These are phyloP conservation scores for Atlantisia rogersi DNA, from an alignment of 2,113 vertebrate species.

Conservation along the genomic window DNA sequence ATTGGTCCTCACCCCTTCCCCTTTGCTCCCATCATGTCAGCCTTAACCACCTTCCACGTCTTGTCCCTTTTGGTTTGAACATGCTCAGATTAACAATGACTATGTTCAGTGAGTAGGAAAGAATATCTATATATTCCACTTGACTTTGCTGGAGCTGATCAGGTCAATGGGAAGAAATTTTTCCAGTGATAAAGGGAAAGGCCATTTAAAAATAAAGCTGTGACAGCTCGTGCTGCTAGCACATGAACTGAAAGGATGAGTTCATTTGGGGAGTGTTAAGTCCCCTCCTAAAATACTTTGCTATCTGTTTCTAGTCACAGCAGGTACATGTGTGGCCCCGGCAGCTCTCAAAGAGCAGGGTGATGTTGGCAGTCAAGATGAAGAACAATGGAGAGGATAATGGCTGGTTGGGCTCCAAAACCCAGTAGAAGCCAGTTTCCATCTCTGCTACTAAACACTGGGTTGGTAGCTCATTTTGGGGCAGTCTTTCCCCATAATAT, in stretches of 20 bases:
- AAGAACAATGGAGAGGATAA: background rate
- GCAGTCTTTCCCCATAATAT: background rate
- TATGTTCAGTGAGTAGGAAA: constrained; percentile 35
- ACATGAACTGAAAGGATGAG: constrained; percentile 4
- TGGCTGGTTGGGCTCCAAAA: background rate
- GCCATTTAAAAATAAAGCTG: constrained; percentile 60
- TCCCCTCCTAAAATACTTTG: background rate
- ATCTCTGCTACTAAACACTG: background rate
- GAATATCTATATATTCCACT: constrained; percentile 35
- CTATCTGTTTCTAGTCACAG: background rate
- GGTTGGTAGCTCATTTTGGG: background rate
- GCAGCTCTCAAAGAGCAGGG: background rate
- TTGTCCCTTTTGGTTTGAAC: constrained; percentile 41
- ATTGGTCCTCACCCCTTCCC: background rate
- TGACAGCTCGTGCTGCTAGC: background rate
- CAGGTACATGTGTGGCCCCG: background rate
- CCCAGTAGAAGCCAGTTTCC: background rate
- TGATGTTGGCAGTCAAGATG: background rate
- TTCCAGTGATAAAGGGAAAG: constrained; percentile 30
- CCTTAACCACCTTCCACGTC: background rate
- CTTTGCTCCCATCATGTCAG: constrained; percentile 13
- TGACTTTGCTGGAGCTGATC: constrained; percentile 47
- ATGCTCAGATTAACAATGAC: constrained; percentile 59
- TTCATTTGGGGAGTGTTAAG: background rate
- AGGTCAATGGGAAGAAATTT: constrained; percentile 41